Evolutionary conservation across 2,113 vertebrate genomes (phyloP), one percentile per base, ranked within the genome.

Genomic region (Butorides virescens): DNA sequence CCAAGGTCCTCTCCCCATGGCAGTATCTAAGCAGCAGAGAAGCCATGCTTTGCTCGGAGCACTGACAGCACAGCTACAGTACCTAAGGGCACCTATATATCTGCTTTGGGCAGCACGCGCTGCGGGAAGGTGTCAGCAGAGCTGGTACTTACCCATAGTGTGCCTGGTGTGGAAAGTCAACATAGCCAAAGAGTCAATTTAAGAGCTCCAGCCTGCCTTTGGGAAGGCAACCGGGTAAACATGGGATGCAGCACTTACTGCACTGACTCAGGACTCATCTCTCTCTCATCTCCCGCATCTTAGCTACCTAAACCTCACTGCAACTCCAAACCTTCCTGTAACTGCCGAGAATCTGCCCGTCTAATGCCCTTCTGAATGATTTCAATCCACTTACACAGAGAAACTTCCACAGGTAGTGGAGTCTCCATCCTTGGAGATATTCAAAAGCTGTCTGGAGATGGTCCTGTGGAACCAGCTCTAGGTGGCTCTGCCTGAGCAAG

Each of bases 131-230:
- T 2, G 49, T 34, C 34, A 73, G 63, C 20, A 70, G 58, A 76
- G 44, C 59, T 70, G 55, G 9, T 3, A 17, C 27, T 16, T 13
- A 19, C 5, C 10, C 5, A 1, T 0, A 30, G 34, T 1, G n/a
- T 29, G 9, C 62, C 50, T 42, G 32, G 13, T 7, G 10, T 9
- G 26, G 63, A 49, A 88, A 86, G 58, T 26, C 59, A 83, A 7
- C 26, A 20, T 1, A 0, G 61, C 10, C 9, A 42, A 56, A 42
- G 18, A 42, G 23, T 27, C 30, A 13, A 0, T 71, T 77, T 44
- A 63, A 56, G 47, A 65, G 21, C 34, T 76, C 12, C 53, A 52
- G 19, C 49, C 37, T 47, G n/a, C 11, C n/a, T 87, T 42, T 77
- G 49, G 61, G n/a, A 96, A 70, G 32, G 47, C n/a, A 53, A 27